phyloP scores from a whole-genome alignment of 2,113 vertebrate species.

The Cairina moschata region DNA sequence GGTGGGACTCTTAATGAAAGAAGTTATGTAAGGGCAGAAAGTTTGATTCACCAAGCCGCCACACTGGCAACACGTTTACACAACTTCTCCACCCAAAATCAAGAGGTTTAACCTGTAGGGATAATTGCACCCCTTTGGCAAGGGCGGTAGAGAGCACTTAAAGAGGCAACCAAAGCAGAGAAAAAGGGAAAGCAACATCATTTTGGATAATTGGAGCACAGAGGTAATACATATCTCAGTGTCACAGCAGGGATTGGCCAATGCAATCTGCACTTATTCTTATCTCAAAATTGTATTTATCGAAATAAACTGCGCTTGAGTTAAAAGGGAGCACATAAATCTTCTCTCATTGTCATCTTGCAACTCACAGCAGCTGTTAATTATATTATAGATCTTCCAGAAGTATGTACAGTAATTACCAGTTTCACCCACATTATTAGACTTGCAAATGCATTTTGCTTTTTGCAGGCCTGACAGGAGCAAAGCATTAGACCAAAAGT shows the following conservation, averaged over 20 bases:
- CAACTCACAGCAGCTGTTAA: constrained; percentile 69
- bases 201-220: constrained; percentile 74
- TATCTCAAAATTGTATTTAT: constrained; percentile 76
- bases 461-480: neutral
- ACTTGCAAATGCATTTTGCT: constrained; percentile 63
- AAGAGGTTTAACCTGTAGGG: constrained; percentile 29
- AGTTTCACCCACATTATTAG: constrained; percentile 68
- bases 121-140: constrained; percentile 63
- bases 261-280: constrained; percentile 75
- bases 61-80: constrained; percentile 40
- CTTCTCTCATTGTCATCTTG: constrained; percentile 74
- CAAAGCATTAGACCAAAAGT: neutral
- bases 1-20: neutral
- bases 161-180: constrained; percentile 71
- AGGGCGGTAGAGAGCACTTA: constrained; percentile 31
- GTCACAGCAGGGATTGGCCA: constrained; percentile 72
- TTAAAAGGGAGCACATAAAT: constrained; percentile 78
- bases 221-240: constrained; percentile 71
- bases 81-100: constrained; percentile 53
- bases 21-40: constrained; percentile 48
- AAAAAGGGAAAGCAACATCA: constrained; percentile 73
- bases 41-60: constrained; percentile 32
- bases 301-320: constrained; percentile 72
- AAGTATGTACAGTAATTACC: constrained; percentile 48
- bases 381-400: constrained; percentile 74